Evolutionary conservation across 2,888 invertebrate species (phyloP), one percentile per base, ranked within the genome.

Genomic region (Chymomyza fuscimana): DNA sequence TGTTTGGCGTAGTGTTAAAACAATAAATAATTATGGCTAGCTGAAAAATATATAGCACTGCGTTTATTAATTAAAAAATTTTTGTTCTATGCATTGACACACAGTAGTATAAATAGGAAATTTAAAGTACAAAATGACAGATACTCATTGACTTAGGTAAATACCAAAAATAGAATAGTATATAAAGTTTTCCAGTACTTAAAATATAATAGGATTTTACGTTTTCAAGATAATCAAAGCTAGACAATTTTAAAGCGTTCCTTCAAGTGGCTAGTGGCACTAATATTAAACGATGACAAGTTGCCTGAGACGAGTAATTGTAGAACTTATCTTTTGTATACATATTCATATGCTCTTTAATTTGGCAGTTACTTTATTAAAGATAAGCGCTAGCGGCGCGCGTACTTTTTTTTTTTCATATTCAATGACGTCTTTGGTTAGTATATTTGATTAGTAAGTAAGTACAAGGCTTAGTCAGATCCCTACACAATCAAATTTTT

Each of bases 11-110:
- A 66, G 77, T 71, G 64, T 76, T 71, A 56, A 63, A 67, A 60
- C 70, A 81, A 65, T 69, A 73, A 79, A 72, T 66, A 72, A 79
- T 67, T 54, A 54, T 22, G 22, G 22, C 54, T 22, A 54, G 40
- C 40, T 65, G 63, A 64, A 46, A 46, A 46, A 12, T 12, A 46
- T 46, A 46, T 46, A 2, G 40, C 40, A 46, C 12, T 12, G 40
- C 10, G 66, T 77, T 76, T 70, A 76, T 85, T 80, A 85, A 82
- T 87, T 85, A 87, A 82, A 73, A 75, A 62, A 62, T 50, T n/a
- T n/a, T n/a, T 46, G 40, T 46, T 46, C 0, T 4, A 46, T 46
- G 10, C 40, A 46, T 12, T 46, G 40, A 46, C 36, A 29, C 6
- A 67, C 51, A 52, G 25, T 25, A 1, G 25, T 32, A 16, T 52